Evolutionary conservation across 35 echinoderm and acorn worm genomes (phyloP), one percentile per base, ranked within the genome.

Genomic region (Lytechinus variegatus): DNA sequence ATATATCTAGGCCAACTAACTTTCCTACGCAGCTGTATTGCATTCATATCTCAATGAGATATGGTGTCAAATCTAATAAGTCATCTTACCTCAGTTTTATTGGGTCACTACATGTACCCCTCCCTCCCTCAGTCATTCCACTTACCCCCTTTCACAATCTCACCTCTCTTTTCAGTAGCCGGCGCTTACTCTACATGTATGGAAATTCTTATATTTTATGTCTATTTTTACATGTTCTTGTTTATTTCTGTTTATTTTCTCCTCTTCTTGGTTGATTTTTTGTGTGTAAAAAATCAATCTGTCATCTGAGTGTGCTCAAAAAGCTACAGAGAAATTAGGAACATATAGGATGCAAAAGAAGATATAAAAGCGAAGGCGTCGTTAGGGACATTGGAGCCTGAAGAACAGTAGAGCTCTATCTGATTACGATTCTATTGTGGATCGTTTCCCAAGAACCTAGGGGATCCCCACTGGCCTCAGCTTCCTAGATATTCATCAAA

Each of bases 401-500:
- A 19, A 79, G 66, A 79, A 79, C 3, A 79, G 66, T 79, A 24
- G 19, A 16, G 66, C 66, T 79, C 66, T 79, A 79, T 79, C 66
- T 79, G 66, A 79, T 79, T 79, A 79, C 6, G 66, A 79, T 79
- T 79, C n/a, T 79, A 79, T 79, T 79, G 66, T 79, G 66, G 66
- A 21, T 79, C 66, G 66, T 79, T 79, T 6, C 66, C 66, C 21
- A 79, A 79, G 66, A 79, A 79, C 66, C 66, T 79, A 24, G 4
- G 66, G 66, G 66, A 79, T 79, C 66, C 66, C 66, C 66, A 24
- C 21, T 7, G 66, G 66, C 66, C 19, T 79, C n/a, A 19, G n/a
- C 16, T 24, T 79, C 66, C 66, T 24, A 79, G 66, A 79, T 16
- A 79, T 79, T 79, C 19, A 24, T 79, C 66, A 79, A 24, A 24